A percentile compares a stretch with the other conserved stretches of the same genome.
phyloP scores from a whole-genome alignment of 2,888 invertebrate genomes.

The Lamellibrachia satsuma region DNA sequence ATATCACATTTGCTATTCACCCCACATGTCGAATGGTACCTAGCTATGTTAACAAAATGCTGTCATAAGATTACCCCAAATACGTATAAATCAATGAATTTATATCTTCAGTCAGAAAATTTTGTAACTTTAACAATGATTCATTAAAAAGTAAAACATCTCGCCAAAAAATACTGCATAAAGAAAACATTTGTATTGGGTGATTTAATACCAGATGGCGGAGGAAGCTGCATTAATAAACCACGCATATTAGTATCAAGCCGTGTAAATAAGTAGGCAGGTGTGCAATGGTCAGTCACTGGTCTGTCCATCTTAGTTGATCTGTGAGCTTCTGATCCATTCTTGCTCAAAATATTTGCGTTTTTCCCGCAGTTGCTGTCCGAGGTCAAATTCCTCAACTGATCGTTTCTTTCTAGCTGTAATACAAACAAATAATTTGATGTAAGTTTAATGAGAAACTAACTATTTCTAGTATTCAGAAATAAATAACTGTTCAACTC shows the following conservation, averaged over 20 bases:
- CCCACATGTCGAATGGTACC: too few relatives aligned
- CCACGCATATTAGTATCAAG: neutral
- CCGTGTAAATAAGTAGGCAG: neutral
- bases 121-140: neutral
- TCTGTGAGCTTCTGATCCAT: neutral
- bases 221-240: neutral
- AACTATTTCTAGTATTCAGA: neutral
- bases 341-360: slow-evolving; percentile 17
- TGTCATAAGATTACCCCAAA: neutral
- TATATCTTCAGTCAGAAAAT: neutral
- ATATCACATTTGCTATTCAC: too few relatives aligned
- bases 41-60: too few relatives aligned
- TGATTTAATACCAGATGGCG: neutral
- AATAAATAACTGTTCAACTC: neutral
- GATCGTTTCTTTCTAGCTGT: slow-evolving; percentile 3
- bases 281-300: neutral
- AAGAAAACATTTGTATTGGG: neutral
- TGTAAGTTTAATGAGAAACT: neutral
- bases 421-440: neutral
- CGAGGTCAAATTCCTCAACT: neutral
- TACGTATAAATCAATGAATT: neutral
- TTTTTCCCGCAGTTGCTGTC: neutral
- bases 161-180: neutral
- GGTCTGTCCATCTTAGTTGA: neutral
- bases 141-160: neutral